phyloP scores from a whole-genome alignment of 2,113 vertebrate genomes.

The Lepidothrix coronata region DNA sequence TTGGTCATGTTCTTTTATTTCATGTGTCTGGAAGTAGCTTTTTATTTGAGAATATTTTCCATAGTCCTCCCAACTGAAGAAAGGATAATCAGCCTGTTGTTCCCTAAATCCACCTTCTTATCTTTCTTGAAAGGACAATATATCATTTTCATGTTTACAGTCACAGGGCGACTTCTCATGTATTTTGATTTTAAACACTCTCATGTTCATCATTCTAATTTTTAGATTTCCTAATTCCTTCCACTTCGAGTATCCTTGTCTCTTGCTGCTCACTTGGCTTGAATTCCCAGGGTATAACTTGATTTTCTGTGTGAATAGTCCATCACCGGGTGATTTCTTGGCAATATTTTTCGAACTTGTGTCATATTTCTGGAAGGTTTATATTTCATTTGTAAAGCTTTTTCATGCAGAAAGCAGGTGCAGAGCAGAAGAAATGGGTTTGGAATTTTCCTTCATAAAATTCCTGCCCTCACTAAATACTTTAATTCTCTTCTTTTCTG shows the following conservation, averaged over 20 bases:
- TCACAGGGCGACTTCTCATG: background rate
- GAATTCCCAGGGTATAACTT: background rate
- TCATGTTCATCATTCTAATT: background rate
- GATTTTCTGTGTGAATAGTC: background rate
- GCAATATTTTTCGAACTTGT: background rate
- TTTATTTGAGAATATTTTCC: background rate
- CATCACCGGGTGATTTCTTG: background rate
- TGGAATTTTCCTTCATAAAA: background rate
- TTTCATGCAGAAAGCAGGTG: background rate
- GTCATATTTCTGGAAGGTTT: background rate
- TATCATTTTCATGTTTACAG: background rate
- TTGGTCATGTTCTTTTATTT: background rate
- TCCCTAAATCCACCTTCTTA: background rate
- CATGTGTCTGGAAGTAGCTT: background rate
- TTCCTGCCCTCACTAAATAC: background rate
- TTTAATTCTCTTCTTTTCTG: background rate
- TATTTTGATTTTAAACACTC: background rate
- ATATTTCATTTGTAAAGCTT: background rate
- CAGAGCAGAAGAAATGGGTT: background rate
- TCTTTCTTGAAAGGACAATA: background rate
- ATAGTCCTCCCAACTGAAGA: background rate
- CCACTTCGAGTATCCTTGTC: background rate
- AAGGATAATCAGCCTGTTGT: background rate
- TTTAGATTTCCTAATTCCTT: background rate
- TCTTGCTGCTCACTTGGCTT: background rate